Conservation (phyloP, 1,140 invertebrate genomes). For the Paralvinella palmiformis region DNA sequence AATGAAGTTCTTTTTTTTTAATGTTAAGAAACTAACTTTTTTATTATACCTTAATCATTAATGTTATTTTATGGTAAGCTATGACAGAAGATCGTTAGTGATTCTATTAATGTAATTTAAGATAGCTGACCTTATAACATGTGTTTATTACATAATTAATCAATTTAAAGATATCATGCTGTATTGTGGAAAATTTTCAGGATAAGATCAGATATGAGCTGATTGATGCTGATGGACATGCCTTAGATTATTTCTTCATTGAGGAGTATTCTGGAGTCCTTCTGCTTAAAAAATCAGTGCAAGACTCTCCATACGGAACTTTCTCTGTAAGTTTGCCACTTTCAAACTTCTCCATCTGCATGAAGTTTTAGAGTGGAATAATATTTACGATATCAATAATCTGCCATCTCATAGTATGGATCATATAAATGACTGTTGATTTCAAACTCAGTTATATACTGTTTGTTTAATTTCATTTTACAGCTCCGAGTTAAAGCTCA, state of each 20-base stretch:
- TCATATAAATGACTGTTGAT: neutral
- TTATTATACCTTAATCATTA: no score
- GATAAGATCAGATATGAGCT: conserved; percentile 11
- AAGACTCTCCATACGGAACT: neutral
- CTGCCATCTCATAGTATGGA: neutral
- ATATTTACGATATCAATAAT: neutral
- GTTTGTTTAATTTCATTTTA: neutral
- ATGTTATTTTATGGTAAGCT: no score
- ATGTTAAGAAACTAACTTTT: no score
- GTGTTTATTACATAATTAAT: neutral
- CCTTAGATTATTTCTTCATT: conserved; percentile 18
- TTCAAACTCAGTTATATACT: neutral
- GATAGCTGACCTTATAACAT: no score
- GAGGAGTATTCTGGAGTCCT: conserved; percentile 2
- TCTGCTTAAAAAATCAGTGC: conserved; percentile 13
- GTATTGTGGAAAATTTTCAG: conserved; percentile 2
- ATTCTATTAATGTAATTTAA: no score
- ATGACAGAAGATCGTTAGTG: no score
- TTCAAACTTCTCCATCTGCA: neutral
- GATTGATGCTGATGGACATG: neutral
- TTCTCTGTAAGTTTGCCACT: conserved; percentile 11
- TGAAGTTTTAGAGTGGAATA: neutral
- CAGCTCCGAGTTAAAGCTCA: conserved; percentile 12
- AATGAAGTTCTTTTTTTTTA: no score
- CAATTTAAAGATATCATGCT: neutral